Evolutionary conservation across 92 coral and sea anemone species (phyloP).

Genomic region (Porites lobata): DNA sequence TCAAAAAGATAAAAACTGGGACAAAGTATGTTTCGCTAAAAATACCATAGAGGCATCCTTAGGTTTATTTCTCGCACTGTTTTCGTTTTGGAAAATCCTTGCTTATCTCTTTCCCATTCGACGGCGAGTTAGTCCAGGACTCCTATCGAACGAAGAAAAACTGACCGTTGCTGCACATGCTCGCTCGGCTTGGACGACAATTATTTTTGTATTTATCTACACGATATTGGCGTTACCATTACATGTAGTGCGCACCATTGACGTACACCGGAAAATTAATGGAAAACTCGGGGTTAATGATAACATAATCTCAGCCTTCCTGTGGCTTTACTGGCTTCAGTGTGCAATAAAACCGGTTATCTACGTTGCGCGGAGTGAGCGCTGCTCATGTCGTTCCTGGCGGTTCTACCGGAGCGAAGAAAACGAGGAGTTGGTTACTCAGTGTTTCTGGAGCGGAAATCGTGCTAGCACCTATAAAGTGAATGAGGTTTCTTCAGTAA

Average conservation of each 20-base stretch:
- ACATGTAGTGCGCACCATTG: not conserved
- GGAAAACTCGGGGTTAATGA: not conserved
- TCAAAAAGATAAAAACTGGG: not conserved
- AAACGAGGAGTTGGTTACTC: not conserved
- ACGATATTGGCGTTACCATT: not conserved
- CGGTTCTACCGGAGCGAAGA: not conserved
- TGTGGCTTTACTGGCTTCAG: slow-evolving; percentile 40
- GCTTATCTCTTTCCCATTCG: slow-evolving; percentile 5
- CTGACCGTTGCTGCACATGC: slow-evolving; percentile 16
- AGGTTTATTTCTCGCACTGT: not conserved
- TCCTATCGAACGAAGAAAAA: slow-evolving; percentile 37
- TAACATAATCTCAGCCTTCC: not conserved
- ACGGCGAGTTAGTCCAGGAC: slow-evolving; percentile 23
- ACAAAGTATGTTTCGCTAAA: not conserved
- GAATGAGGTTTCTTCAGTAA: not conserved
- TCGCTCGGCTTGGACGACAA: slow-evolving; percentile 28
- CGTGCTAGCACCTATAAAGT: not conserved
- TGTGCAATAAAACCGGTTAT: slow-evolving; percentile 28
- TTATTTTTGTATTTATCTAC: slow-evolving; percentile 17
- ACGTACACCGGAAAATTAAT: not conserved
- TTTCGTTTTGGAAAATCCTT: slow-evolving; percentile 39
- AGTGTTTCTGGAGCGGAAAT: not conserved
- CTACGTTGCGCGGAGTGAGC: slow-evolving; percentile 1
- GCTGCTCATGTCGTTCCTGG: not conserved
- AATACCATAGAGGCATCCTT: not conserved